A percentile compares a stretch with the other conserved stretches of the same genome.
Conservation (phyloP, 2,113 vertebrate species). For the Arothron firmamentum region DNA sequence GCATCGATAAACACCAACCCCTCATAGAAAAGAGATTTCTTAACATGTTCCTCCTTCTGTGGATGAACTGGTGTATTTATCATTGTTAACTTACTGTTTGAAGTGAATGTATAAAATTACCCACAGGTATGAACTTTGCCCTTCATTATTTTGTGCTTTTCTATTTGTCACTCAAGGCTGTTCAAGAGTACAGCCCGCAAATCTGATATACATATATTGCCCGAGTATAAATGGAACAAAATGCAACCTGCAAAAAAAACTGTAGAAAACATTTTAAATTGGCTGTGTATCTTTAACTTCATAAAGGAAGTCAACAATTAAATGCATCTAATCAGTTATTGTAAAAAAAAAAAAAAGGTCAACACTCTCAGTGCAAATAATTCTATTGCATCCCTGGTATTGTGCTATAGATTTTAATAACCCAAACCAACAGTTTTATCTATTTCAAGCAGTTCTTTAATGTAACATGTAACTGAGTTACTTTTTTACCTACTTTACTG, state of each 20-base stretch:
- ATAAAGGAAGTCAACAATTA: too few species aligned
- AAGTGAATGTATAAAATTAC: slow-evolving; percentile 15
- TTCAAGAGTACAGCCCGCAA: slow-evolving; percentile 11
- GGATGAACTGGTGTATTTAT: too few species aligned
- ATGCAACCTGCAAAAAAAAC: background rate
- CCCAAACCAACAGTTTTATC: too few species aligned
- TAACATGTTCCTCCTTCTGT: slow-evolving; percentile 2
- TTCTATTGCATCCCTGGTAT: too few species aligned
- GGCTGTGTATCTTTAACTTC: too few species aligned
- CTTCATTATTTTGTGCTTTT: background rate
- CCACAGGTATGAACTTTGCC: too few species aligned
- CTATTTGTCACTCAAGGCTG: background rate
- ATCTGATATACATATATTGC: background rate
- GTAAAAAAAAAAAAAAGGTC: too few species aligned
- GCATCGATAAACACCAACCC: slow-evolving; percentile 11
- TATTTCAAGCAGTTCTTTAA: slow-evolving; percentile 11
- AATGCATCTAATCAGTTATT: too few species aligned
- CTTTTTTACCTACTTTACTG: slow-evolving; percentile 1
- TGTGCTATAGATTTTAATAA: too few species aligned
- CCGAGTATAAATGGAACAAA: background rate
- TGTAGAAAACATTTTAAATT: too few species aligned
- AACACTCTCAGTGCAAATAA: too few species aligned
- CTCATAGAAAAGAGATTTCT: slow-evolving; percentile 13
- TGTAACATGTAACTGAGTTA: background rate
- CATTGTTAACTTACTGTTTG: background rate